A percentile compares a stretch with the other conserved stretches of the same genome.
Evolutionary conservation across 2,113 vertebrate genomes (phyloP).

Genomic region (Trachemys scripta): DNA sequence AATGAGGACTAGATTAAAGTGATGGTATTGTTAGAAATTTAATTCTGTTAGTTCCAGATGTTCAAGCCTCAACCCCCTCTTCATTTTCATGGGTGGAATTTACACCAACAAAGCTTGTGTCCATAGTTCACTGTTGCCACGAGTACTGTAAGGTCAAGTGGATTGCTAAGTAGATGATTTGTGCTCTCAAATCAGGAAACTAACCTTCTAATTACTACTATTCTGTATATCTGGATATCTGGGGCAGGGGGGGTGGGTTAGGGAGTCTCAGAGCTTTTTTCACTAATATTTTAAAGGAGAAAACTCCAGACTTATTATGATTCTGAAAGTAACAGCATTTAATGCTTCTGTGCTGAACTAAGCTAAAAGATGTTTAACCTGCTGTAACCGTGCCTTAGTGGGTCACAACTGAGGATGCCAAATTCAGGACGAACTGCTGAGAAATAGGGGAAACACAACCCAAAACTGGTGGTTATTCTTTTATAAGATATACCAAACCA

Average conservation of each 20-base stretch:
- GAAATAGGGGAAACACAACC: too few species aligned
- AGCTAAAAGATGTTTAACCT: neutral
- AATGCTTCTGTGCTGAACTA: neutral
- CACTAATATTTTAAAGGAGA: neutral
- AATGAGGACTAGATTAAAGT: neutral
- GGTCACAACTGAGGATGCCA: too few species aligned
- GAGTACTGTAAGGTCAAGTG: neutral
- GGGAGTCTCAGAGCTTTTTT: neutral
- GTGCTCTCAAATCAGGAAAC: neutral
- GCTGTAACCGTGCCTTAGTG: neutral
- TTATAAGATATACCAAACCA: too few species aligned
- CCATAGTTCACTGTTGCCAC: neutral
- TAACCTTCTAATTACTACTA: neutral
- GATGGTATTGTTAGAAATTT: neutral
- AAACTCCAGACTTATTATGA: neutral
- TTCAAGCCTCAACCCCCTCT: neutral
- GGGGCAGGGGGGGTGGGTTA: accelerated
- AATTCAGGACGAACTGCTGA: too few species aligned
- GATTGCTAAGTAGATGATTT: neutral
- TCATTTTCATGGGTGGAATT: neutral
- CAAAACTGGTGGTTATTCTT: too few species aligned
- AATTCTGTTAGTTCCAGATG: neutral
- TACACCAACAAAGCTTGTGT: neutral
- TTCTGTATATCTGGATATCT: neutral
- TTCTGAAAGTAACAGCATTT: neutral